Conservation (phyloP, 2,888 invertebrate genomes). For the Athalia rosae region DNA sequence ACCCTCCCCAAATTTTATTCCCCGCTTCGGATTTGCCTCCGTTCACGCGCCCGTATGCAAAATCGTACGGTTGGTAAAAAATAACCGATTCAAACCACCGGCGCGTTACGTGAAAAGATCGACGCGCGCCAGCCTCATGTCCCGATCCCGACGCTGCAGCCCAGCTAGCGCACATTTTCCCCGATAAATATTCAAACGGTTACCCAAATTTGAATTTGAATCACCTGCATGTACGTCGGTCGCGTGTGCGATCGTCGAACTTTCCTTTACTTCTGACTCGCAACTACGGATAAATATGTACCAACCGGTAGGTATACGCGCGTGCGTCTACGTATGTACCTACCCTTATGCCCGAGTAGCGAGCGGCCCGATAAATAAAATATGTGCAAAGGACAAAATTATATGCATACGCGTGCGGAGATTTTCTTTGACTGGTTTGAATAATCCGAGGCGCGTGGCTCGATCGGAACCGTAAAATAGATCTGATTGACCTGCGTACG, state of each 20-base stretch:
- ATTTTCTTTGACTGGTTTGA: too few relatives aligned
- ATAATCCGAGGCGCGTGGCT: too few relatives aligned
- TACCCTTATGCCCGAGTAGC: too few relatives aligned
- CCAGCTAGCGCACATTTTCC: not conserved
- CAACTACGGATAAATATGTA: not conserved
- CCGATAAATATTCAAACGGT: conserved; percentile 39
- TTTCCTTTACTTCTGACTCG: not conserved
- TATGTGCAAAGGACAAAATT: too few relatives aligned
- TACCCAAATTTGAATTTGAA: conserved; percentile 36
- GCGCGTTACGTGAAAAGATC: not conserved
- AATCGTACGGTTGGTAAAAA: conserved; percentile 6
- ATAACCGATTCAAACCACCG: conserved; percentile 22
- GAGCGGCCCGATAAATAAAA: too few relatives aligned
- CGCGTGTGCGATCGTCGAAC: not conserved
- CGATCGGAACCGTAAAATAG: too few relatives aligned
- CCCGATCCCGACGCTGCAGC: not conserved
- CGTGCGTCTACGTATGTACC: too few relatives aligned
- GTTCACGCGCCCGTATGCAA: not conserved
- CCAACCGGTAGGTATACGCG: not conserved
- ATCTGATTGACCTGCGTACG: too few relatives aligned
- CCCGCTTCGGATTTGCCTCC: too few relatives aligned
- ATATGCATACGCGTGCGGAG: too few relatives aligned
- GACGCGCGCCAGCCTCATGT: not conserved
- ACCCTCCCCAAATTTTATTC: not conserved
- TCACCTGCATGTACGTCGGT: not conserved